Evolutionary conservation across 2,888 invertebrate species (phyloP).

Genomic region (Drosophila ezoana): DNA sequence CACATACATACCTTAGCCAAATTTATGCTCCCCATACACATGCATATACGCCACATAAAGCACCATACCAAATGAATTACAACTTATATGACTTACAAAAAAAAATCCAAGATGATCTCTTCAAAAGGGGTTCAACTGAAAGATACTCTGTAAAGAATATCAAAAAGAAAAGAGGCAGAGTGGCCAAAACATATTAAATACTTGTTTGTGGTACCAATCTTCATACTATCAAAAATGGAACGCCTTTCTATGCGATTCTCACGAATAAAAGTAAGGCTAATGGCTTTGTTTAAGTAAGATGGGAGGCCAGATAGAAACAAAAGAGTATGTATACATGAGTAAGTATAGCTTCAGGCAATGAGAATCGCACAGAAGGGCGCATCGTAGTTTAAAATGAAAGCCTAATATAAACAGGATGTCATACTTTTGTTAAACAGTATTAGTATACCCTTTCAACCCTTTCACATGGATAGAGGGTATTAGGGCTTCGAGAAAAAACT

Average conservation of each 20-base stretch:
- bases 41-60: constrained; percentile 2
- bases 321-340: too few relatives aligned
- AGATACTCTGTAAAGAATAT: not conserved
- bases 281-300: too few relatives aligned
- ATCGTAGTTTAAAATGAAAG: not conserved
- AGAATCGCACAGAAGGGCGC: not conserved
- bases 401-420: too few relatives aligned
- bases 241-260: too few relatives aligned
- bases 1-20: not conserved
- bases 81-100: constrained; percentile 25
- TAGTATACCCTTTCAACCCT: not conserved
- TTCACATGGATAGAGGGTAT: not conserved
- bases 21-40: not conserved
- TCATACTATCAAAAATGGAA: too few relatives aligned
- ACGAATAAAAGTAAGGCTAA: too few relatives aligned
- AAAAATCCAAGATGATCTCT: not conserved
- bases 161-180: too few relatives aligned
- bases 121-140: not conserved
- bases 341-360: not conserved
- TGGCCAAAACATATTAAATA: too few relatives aligned
- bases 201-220: too few relatives aligned
- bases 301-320: too few relatives aligned
- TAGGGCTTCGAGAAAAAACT: constrained; percentile 4
- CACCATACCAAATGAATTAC: constrained; percentile 43
- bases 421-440: too few relatives aligned